A percentile compares a stretch with the other conserved stretches of the same genome.
phyloP scores from a whole-genome alignment of 2,113 vertebrate genomes.

The Amphilophus citrinellus region DNA sequence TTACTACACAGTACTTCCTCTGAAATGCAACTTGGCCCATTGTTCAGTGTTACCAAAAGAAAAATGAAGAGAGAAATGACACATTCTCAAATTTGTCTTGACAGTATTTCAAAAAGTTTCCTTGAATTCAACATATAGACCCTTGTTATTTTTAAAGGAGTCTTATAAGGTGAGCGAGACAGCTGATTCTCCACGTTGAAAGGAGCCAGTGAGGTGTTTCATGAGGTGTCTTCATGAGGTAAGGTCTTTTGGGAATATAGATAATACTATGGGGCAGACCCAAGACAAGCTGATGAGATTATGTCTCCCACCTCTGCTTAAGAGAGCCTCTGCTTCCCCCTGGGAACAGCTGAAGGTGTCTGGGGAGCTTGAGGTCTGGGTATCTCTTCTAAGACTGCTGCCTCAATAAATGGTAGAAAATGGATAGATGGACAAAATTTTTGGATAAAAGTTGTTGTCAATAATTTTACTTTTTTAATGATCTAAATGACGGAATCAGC shows the following conservation, averaged over 20 bases:
- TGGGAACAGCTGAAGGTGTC: background rate
- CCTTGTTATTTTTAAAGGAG: background rate
- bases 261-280: background rate
- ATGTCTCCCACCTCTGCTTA: background rate
- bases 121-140: no score
- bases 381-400: background rate
- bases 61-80: no score
- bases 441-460: background rate
- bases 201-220: background rate
- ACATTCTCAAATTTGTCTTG: no score
- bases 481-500: background rate
- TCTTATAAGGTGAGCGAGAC: background rate
- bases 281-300: background rate
- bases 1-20: no score
- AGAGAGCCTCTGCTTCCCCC: background rate
- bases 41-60: no score
- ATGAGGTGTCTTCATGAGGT: background rate
- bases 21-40: no score
- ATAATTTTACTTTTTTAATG: background rate
- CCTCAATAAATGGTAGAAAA: background rate
- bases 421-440: background rate
- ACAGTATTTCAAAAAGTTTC: no score
- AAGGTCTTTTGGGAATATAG: background rate
- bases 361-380: background rate
- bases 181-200: background rate